Evolutionary conservation across 2,888 invertebrate genomes (phyloP).

Genomic region (Epinotia bilunana): DNA sequence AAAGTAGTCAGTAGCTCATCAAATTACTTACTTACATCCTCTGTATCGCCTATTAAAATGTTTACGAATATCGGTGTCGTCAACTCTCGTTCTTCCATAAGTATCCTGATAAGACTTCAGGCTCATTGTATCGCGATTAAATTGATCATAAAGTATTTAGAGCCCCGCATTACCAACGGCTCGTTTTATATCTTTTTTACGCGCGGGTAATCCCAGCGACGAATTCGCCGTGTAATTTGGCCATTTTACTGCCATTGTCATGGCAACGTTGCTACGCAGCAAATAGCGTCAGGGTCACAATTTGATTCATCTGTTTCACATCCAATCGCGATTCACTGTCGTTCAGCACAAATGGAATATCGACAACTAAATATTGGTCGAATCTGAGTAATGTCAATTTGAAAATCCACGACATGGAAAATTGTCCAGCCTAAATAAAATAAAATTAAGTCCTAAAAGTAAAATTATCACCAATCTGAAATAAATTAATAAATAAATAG

Average conservation of each 20-base stretch:
- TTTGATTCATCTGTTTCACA: too few species aligned
- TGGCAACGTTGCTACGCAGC: constrained; percentile 55
- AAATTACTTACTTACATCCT: too few species aligned
- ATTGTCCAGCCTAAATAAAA: too few species aligned
- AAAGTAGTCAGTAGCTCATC: background rate
- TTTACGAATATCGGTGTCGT: background rate
- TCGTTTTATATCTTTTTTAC: constrained; percentile 50
- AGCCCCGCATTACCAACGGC: constrained; percentile 16
- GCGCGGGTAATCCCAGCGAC: constrained; percentile 58
- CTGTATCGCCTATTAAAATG: background rate
- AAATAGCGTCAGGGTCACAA: background rate
- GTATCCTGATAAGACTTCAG: constrained; percentile 19
- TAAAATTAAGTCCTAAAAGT: too few species aligned
- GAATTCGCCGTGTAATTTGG: constrained; percentile 61
- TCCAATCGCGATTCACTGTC: too few species aligned
- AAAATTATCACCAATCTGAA: too few species aligned
- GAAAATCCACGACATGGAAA: too few species aligned
- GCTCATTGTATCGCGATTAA: constrained; percentile 44
- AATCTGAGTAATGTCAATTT: too few species aligned
- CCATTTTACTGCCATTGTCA: constrained; percentile 61
- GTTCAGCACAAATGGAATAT: constrained; percentile 14
- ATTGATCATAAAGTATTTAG: constrained; percentile 45
- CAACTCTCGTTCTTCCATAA: constrained; percentile 1
- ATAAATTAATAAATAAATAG: too few species aligned
- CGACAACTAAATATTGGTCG: too few species aligned